These are phyloP conservation scores for Paramormyrops hopkinsi DNA, from an alignment of 2,797 vertebrate species.

Conservation along the genomic window DNA sequence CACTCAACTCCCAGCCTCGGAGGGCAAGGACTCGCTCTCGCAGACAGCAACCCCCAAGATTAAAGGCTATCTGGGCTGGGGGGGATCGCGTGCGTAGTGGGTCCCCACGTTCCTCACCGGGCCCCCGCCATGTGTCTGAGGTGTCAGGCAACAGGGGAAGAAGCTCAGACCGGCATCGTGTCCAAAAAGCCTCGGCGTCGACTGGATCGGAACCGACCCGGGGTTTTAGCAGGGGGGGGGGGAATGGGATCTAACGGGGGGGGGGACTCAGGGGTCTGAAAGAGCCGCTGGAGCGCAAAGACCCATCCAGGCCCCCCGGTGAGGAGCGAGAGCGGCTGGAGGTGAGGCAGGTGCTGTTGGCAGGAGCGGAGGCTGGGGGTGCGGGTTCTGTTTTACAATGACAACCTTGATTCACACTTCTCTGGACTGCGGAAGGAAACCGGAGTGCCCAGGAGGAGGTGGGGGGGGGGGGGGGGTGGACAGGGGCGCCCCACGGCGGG, in stretches of 20 bases:
- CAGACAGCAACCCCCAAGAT: conserved; percentile 24
- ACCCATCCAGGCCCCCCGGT: no score
- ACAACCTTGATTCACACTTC: no score
- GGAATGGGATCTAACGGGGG: no score
- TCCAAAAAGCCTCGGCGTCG: conserved; percentile 27
- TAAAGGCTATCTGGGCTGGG: conserved; percentile 3
- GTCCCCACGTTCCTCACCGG: conserved; percentile 29
- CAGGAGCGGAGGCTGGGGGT: no score
- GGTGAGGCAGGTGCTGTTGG: no score
- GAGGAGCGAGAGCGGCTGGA: no score
- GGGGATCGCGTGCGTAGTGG: conserved; percentile 32
- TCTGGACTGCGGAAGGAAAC: no score
- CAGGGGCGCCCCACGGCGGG: neutral
- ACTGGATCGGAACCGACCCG: conserved; percentile 30
- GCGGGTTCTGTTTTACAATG: no score
- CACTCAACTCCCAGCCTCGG: neutral
- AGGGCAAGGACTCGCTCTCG: conserved; percentile 19
- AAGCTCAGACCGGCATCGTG: conserved; percentile 12
- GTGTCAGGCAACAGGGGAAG: conserved; percentile 14
- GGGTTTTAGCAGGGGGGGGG: neutral
- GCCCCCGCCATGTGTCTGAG: conserved; percentile 9
- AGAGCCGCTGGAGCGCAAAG: no score
- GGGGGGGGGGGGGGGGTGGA: neutral
- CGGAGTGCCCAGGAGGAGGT: no score
- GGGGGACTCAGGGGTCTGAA: no score